Evolutionary conservation across 2,113 vertebrate genomes (phyloP).

Genomic region (Echinops telfairi): DNA sequence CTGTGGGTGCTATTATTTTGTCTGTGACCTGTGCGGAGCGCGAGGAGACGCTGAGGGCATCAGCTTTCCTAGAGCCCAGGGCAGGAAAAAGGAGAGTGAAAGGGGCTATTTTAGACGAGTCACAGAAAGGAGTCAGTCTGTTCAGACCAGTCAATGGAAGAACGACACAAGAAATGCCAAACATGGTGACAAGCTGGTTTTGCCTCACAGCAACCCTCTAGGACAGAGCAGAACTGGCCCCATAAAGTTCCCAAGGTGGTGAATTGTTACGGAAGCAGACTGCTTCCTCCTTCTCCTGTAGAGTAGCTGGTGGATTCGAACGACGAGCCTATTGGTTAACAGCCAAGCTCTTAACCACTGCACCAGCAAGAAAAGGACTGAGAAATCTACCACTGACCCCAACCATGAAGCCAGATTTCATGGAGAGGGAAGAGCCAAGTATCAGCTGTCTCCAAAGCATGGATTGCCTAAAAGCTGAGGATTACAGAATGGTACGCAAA

Average conservation of each 20-base stretch:
- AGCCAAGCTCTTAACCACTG: background rate
- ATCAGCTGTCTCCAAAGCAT: too few relatives aligned
- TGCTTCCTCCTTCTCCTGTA: background rate
- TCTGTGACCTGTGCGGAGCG: background rate
- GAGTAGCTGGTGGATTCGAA: background rate
- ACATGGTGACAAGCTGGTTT: background rate
- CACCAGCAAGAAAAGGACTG: background rate
- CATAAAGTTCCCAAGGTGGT: background rate
- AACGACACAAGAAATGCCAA: background rate
- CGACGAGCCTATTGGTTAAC: background rate
- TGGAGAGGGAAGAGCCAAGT: background rate
- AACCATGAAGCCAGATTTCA: background rate
- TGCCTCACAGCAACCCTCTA: background rate
- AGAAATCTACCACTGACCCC: background rate
- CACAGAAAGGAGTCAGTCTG: background rate
- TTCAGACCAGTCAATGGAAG: background rate
- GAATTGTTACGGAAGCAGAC: background rate
- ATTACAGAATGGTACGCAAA: background rate
- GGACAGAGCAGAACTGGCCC: background rate
- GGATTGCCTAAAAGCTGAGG: too few relatives aligned
- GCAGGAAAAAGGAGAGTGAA: background rate
- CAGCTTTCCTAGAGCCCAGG: slow-evolving; percentile 7
- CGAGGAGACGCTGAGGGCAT: background rate
- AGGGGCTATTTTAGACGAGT: background rate
- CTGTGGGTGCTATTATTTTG: background rate